Conservation (phyloP, 2,888 invertebrate species). For the Agonum fuliginosum region DNA sequence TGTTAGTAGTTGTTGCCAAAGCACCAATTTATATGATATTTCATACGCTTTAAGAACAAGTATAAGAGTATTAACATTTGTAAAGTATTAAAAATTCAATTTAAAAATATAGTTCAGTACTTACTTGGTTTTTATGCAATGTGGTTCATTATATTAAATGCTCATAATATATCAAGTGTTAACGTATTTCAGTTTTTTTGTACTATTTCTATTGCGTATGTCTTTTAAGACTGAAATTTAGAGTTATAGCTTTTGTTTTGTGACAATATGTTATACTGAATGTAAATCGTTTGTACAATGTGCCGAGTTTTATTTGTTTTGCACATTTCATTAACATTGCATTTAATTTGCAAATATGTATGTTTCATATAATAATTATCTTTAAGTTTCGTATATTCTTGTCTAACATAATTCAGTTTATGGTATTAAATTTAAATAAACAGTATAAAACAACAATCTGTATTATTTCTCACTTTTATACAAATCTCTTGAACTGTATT, state of each 20-base stretch:
- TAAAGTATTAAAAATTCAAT: constrained; percentile 46
- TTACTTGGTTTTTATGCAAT: not conserved
- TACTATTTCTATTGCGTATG: constrained; percentile 7
- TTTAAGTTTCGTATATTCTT: constrained; percentile 45
- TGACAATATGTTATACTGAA: not conserved
- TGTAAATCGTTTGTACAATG: constrained; percentile 32
- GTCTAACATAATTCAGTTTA: constrained; percentile 48
- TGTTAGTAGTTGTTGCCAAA: constrained; percentile 64
- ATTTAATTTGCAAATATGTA: constrained; percentile 48
- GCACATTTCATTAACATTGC: constrained; percentile 14
- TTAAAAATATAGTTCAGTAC: not conserved
- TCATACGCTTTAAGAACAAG: constrained; percentile 68
- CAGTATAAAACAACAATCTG: too few species aligned
- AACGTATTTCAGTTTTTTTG: too few species aligned
- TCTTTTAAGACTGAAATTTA: constrained; percentile 35
- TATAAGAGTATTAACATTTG: constrained; percentile 60
- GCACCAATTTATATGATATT: constrained; percentile 68
- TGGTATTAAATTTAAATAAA: constrained; percentile 49
- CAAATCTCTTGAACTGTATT: too few species aligned
- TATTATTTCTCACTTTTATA: too few species aligned
- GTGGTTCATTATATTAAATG: not conserved
- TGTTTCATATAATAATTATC: constrained; percentile 49
- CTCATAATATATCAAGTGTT: too few species aligned
- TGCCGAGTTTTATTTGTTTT: constrained; percentile 23
- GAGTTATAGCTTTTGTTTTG: constrained; percentile 19